phyloP scores from a whole-genome alignment of 2,797 vertebrate genomes.

The Borostomias antarcticus region DNA sequence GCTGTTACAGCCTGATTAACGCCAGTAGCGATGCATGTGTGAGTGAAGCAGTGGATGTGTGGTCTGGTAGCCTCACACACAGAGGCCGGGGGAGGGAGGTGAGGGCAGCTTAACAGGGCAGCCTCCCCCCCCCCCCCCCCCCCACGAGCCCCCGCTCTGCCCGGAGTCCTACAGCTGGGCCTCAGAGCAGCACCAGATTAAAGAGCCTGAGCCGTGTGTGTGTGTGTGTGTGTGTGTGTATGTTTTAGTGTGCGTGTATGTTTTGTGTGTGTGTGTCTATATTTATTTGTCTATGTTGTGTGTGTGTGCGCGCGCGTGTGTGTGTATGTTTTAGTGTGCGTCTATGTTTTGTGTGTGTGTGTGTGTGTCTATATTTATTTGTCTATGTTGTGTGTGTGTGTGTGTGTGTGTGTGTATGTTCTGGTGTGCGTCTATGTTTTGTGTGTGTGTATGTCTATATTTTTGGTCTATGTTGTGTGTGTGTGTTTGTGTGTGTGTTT shows the following conservation, averaged over 20 bases:
- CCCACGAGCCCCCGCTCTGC: conserved; percentile 48
- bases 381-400: conserved; percentile 36
- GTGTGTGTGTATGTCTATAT: no score
- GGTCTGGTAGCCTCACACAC: conserved; percentile 25
- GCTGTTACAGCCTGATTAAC: conserved; percentile 1
- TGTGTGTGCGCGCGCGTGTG: conserved; percentile 9
- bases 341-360: conserved; percentile 14
- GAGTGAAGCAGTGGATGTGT: conserved; percentile 18
- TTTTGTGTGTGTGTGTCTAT: conserved; percentile 6
- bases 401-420: conserved; percentile 30
- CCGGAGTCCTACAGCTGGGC: conserved; percentile 57
- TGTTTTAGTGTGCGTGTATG: not conserved
- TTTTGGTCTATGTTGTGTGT: conserved; percentile 1
- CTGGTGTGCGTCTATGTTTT: no score
- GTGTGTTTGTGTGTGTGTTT: conserved; percentile 15
- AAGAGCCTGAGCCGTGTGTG: conserved; percentile 22
- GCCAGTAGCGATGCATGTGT: conserved; percentile 18
- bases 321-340: conserved; percentile 19
- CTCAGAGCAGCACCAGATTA: conserved; percentile 43
- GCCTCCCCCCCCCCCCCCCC: conserved; percentile 47
- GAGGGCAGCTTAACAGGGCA: conserved; percentile 19
- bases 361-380: no score
- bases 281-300: not conserved
- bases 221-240: conserved; percentile 10
- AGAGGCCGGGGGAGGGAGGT: conserved; percentile 29